phyloP scores from a whole-genome alignment of 2,888 invertebrate species.

The Diarsia dahlii region DNA sequence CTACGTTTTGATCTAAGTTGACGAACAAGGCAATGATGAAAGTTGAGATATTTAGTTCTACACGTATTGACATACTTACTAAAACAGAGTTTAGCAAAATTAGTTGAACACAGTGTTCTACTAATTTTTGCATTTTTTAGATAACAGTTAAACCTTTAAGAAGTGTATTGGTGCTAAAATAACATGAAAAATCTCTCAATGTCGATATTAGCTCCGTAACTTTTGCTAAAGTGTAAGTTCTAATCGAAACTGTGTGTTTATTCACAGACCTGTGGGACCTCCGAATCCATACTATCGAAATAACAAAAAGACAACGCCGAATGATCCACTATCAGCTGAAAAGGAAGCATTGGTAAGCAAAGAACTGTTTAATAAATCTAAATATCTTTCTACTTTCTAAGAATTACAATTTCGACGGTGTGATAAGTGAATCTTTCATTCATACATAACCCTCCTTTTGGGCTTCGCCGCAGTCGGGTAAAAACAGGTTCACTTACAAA shows the following conservation, averaged over 20 bases:
- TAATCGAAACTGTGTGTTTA: not conserved
- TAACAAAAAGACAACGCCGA: slow-evolving; percentile 80
- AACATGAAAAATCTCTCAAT: too few relatives aligned
- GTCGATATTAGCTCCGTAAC: not conserved
- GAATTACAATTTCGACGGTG: too few relatives aligned
- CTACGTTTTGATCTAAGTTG: slow-evolving; percentile 26
- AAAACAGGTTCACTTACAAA: slow-evolving; percentile 11
- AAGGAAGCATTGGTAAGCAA: slow-evolving; percentile 91
- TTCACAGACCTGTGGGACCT: slow-evolving; percentile 83
- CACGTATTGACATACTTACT: not conserved
- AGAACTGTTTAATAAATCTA: not conserved
- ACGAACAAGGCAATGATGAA: slow-evolving; percentile 37
- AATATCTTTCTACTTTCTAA: too few relatives aligned
- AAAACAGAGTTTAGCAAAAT: too few relatives aligned
- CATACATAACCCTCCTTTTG: too few relatives aligned
- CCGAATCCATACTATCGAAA: slow-evolving; percentile 84
- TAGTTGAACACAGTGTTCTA: too few relatives aligned
- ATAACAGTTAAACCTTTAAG: too few relatives aligned
- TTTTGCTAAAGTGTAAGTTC: not conserved
- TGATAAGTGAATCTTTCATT: too few relatives aligned
- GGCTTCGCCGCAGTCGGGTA: not conserved
- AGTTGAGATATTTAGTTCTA: slow-evolving; percentile 17
- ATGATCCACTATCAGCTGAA: slow-evolving; percentile 89
- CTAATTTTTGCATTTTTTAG: too few relatives aligned
- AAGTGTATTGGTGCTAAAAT: too few relatives aligned